Conservation (phyloP, 1,140 invertebrate genomes). For the Lepidostoma basale region DNA sequence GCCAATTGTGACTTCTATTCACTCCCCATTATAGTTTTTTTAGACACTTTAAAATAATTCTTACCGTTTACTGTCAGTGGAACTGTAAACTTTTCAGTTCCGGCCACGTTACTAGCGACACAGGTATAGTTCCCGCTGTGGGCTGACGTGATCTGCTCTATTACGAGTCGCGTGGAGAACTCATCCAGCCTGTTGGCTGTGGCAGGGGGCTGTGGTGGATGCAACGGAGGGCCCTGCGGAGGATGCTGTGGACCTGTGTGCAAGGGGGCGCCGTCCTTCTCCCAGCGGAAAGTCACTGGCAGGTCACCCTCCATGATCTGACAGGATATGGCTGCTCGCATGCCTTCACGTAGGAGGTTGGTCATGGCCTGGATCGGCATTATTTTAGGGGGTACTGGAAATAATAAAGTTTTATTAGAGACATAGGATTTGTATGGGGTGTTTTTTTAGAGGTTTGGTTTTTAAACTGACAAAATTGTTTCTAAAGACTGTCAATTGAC, state of each 20-base stretch:
- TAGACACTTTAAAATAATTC: constrained; percentile 38
- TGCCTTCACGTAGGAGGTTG: constrained; percentile 83
- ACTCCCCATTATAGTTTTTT: too few species aligned
- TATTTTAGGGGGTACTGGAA: constrained; percentile 84
- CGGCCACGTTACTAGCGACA: constrained; percentile 83
- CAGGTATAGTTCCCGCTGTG: constrained; percentile 91
- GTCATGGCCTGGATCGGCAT: constrained; percentile 84
- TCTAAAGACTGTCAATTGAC: too few species aligned
- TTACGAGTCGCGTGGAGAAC: constrained; percentile 87
- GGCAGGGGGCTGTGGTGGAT: constrained; percentile 52
- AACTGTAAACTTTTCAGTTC: constrained; percentile 74
- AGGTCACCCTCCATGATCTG: constrained; percentile 93
- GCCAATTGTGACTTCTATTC: too few species aligned
- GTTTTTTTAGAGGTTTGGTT: too few species aligned
- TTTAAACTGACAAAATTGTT: too few species aligned
- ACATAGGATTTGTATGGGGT: too few species aligned
- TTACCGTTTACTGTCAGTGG: constrained; percentile 83
- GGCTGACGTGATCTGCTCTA: constrained; percentile 81
- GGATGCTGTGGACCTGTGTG: constrained; percentile 53
- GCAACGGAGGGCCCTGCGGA: neutral
- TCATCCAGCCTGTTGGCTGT: constrained; percentile 75
- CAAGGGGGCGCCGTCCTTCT: constrained; percentile 76
- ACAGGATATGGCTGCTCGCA: constrained; percentile 90
- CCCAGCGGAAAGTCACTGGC: constrained; percentile 87
- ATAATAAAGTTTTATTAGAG: constrained; percentile 15